Evolutionary conservation across 2,797 vertebrate genomes (phyloP).

Genomic region (Halcyon leucocephala): DNA sequence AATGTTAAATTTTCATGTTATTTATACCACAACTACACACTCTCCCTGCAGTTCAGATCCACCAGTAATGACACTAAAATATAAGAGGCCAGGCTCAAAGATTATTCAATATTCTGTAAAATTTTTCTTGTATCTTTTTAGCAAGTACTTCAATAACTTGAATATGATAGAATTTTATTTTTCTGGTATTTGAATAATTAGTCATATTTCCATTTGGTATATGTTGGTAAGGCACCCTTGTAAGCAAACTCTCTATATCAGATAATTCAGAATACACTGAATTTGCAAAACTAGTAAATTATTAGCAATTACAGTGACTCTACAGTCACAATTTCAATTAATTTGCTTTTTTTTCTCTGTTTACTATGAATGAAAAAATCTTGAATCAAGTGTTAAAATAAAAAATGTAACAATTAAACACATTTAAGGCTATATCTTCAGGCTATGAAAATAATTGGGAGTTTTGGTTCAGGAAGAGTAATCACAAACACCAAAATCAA

Average conservation of each 20-base stretch:
- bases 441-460: background rate
- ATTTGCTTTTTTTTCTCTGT: background rate
- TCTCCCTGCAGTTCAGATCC: background rate
- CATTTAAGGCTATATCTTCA: background rate
- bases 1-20: background rate
- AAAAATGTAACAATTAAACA: background rate
- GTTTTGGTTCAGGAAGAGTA: background rate
- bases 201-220: background rate
- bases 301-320: background rate
- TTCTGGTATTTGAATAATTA: background rate
- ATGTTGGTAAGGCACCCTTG: background rate
- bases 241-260: background rate
- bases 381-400: background rate
- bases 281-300: background rate
- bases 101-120: background rate
- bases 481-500: background rate
- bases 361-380: background rate
- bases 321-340: background rate
- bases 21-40: background rate
- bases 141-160: background rate
- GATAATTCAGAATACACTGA: background rate
- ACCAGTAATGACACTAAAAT: background rate
- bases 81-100: background rate
- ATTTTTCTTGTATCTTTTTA: background rate
- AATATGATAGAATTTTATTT: background rate